Evolutionary conservation across 1,140 invertebrate species (phyloP), one percentile per base, ranked within the genome.

Genomic region (Atopsyche davidsoni): DNA sequence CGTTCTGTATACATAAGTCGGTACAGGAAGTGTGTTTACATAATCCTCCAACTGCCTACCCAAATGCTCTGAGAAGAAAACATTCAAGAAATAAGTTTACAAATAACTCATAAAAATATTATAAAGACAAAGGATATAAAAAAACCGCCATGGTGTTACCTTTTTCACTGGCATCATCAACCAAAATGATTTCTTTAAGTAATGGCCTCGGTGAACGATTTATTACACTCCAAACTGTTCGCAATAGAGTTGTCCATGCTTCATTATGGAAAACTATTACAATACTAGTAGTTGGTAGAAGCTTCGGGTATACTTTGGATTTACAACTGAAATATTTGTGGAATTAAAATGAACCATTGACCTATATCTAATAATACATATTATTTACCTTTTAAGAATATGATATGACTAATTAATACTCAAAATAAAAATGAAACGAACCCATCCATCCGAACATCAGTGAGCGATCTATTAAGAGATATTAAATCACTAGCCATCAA

Each of bases 211-310:
- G 94, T 3, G 93, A 96, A 18, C 92, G 76, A 69, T 94, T 93
- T 49, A 97, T 97, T 14, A 92, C 92, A 64, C 92, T 96, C 87
- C 92, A 93, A n/a, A 97, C 87, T 1, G 93, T 97, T 38, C 94
- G 77, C 19, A 97, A 75, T 2, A 98, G 72, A 0, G 94, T 98
- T n/a, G 89, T 87, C 93, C 93, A 97, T 0, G 94, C 94, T 70
- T 97, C 94, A 67, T 98, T 98, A 71, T 98, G 95, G 72, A 97
- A 97, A 25, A 97, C 95, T 59, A 97, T 94, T 13, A 97, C 91
- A 60, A 97, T 89, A 63, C 87, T 92, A 13, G 93, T 96, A 19
- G 87, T 82, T 3, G 92, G 91, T 61, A 95, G 72, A 51, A 85
- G 73, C 35, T 79, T 77, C 36, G 83, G 81, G 68, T 92, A 89